Evolutionary conservation across 2,888 invertebrate species (phyloP), one percentile per base, ranked within the genome.

Genomic region (Dasysyrphus albostriatus): DNA sequence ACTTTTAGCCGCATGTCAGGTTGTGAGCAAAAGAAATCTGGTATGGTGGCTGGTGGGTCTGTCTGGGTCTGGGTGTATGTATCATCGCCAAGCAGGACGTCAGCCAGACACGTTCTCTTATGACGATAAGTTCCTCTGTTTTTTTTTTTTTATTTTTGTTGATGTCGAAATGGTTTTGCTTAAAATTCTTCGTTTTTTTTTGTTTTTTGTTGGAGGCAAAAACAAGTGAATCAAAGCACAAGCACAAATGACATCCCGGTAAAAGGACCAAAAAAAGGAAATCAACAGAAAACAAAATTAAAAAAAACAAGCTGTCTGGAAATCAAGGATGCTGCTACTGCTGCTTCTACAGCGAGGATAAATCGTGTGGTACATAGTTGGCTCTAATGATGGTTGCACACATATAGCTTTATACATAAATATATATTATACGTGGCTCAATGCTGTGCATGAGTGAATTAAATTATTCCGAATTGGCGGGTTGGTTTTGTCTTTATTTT

Each of bases 51-150:
- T 47, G 65, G 19, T 42, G 37, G 29, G 14, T 63, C 59, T 69
- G 70, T 47, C 49, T 54, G 54, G 12, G 16, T 42, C 19, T 12
- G 44, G 44, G 14, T 9, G 42, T 69, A 47, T 59, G 54, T 69
- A 72, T 75, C 63, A 70, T 72, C 39, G 51, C 51, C 47, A 73
- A 69, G 67, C 84, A 85, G 84, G 67, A 85, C 81, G 84, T 85
- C 84, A 81, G 72, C 73, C 81, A 85, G 84, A 81, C 84, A 85
- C 84, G 84, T 85, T 85, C 84, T 77, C 69, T 39, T 76, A 79
- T 74, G 54, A 44, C 63, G 39, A 39, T 39, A 32, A 37, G 32
- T 51, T 65, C 8, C 32, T 47, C 1, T 65, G 16, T 32, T 47
- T 65, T 65, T 65, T 6, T 51, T 51, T n/a, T 51, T 24, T 24